A percentile compares a stretch with the other conserved stretches of the same genome.
These are phyloP conservation scores for Nautilus pompilius DNA, from an alignment of 1,140 invertebrate species.

Conservation along the genomic window DNA sequence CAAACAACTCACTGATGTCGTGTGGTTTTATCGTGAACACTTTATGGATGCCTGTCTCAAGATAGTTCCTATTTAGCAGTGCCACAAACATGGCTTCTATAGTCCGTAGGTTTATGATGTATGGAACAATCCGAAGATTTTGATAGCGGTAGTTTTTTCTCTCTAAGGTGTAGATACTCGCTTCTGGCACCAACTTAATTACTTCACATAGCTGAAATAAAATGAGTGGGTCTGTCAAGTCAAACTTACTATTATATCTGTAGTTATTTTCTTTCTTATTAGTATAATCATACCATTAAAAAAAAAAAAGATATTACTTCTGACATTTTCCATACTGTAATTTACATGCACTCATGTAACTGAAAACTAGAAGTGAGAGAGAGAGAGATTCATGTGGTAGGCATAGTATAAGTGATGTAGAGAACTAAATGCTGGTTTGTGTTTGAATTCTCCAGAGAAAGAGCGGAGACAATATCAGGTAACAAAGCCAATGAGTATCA, in stretches of 20 bases:
- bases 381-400: background rate
- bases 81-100: slow-evolving; percentile 22
- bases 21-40: slow-evolving; percentile 15
- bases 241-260: background rate
- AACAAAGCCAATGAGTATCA: too few relatives aligned
- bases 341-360: background rate
- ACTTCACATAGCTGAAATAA: slow-evolving; percentile 15
- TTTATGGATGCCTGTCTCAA: slow-evolving; percentile 3
- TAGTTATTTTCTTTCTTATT: too few relatives aligned
- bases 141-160: slow-evolving; percentile 14
- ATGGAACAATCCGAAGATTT: slow-evolving; percentile 19
- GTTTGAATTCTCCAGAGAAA: too few relatives aligned
- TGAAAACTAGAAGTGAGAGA: background rate
- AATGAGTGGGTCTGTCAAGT: background rate
- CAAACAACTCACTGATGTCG: slow-evolving; percentile 15
- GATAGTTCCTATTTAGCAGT: slow-evolving; percentile 15
- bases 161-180: slow-evolving; percentile 21
- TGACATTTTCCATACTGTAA: background rate
- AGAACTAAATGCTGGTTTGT: too few relatives aligned
- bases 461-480: too few relatives aligned
- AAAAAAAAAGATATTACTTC: background rate
- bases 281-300: background rate
- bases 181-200: slow-evolving; percentile 12
- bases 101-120: slow-evolving; percentile 12
- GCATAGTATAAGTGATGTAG: too few relatives aligned